Percentiles rank a stretch among this genome's conserved stretches.
Conservation (phyloP, 1,140 invertebrate species). For the Chlorops oryzae region DNA sequence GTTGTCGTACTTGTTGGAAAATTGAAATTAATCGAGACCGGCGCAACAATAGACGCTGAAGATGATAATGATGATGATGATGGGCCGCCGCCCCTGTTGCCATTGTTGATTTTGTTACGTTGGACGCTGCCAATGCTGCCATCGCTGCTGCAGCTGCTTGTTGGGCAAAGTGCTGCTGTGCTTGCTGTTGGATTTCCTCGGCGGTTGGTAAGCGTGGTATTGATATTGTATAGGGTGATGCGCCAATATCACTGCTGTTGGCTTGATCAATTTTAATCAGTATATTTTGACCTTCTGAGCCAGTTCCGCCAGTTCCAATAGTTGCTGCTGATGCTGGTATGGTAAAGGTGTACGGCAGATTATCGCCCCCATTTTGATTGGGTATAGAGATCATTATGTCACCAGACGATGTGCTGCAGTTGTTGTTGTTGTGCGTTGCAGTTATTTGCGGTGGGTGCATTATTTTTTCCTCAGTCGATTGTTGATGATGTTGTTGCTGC, state of each 20-base stretch:
- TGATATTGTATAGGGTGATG: slow-evolving; percentile 41
- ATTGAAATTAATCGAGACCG: background rate
- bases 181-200: slow-evolving; percentile 43
- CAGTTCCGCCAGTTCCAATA: slow-evolving; percentile 38
- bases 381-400: slow-evolving; percentile 48
- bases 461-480: no score
- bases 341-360: slow-evolving; percentile 43
- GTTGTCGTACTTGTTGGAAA: slow-evolving; percentile 6
- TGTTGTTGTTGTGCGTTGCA: background rate
- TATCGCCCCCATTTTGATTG: slow-evolving; percentile 41
- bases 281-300: no score
- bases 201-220: slow-evolving; percentile 42
- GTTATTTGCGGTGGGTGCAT: background rate
- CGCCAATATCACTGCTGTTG: slow-evolving; percentile 22
- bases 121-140: slow-evolving; percentile 18
- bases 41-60: slow-evolving; percentile 1
- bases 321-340: slow-evolving; percentile 32
- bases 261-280: slow-evolving; percentile 47
- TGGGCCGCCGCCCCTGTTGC: background rate
- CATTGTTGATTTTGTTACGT: slow-evolving; percentile 2
- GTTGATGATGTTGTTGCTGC: slow-evolving; percentile 12
- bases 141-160: slow-evolving; percentile 34
- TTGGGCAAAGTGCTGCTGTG: slow-evolving; percentile 39
- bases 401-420: slow-evolving; percentile 14
- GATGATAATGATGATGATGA: slow-evolving; percentile 13